A percentile compares a stretch with the other conserved stretches of the same genome.
phyloP scores from a whole-genome alignment of 2,888 invertebrate genomes.

The Platycnemis pennipes region DNA sequence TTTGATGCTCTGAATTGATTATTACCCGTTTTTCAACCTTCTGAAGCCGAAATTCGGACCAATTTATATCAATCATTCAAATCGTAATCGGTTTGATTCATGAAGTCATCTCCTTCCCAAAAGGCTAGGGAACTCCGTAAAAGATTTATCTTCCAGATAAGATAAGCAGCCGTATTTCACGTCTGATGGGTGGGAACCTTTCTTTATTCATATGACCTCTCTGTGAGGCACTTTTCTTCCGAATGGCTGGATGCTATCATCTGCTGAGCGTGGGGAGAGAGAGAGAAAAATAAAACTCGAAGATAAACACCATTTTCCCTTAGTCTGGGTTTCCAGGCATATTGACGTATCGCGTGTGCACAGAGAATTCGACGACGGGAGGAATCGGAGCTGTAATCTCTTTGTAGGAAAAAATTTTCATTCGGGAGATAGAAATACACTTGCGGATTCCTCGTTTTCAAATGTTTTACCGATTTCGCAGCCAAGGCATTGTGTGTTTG shows the following conservation, averaged over 20 bases:
- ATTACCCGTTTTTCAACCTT: not conserved
- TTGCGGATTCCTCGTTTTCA: too few species aligned
- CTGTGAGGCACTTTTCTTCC: not conserved
- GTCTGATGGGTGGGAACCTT: not conserved
- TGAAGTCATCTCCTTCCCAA: not conserved
- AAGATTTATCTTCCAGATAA: not conserved
- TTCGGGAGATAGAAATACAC: not conserved
- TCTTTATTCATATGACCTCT: not conserved
- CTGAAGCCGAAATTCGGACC: not conserved
- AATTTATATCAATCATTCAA: conserved; percentile 3
- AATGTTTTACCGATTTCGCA: not conserved
- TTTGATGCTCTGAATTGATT: too few species aligned
- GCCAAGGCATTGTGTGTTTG: too few species aligned
- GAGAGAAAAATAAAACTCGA: too few species aligned
- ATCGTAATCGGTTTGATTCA: not conserved
- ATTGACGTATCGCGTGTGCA: conserved; percentile 5
- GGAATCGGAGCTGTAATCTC: not conserved
- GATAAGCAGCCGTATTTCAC: not conserved
- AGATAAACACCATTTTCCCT: not conserved
- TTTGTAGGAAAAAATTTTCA: not conserved
- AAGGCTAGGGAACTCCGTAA: not conserved
- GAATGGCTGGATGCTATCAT: not conserved
- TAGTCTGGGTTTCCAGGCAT: not conserved
- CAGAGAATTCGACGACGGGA: not conserved
- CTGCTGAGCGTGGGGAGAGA: not conserved